Conservation (phyloP, 2,888 invertebrate genomes). For the Bedellia somnulentella region DNA sequence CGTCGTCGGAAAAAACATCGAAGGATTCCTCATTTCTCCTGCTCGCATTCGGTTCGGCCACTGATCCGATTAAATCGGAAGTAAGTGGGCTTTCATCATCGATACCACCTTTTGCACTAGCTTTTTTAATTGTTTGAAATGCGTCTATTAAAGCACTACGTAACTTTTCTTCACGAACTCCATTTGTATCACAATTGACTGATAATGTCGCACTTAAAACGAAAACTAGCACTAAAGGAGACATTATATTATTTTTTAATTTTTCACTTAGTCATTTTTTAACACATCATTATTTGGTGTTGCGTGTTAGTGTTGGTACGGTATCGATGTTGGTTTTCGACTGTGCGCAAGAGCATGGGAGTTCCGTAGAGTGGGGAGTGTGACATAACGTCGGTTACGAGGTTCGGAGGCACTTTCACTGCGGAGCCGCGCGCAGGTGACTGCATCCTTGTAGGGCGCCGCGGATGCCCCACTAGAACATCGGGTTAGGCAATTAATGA, state of each 20-base stretch:
- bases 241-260: no score
- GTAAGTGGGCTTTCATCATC: constrained; percentile 29
- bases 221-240: constrained; percentile 31
- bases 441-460: constrained; percentile 20
- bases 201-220: constrained; percentile 25
- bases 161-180: constrained; percentile 40
- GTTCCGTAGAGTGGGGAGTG: constrained; percentile 21
- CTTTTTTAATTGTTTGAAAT: constrained; percentile 48
- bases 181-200: constrained; percentile 23
- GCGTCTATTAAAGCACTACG: constrained; percentile 47
- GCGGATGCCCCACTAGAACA: constrained; percentile 15
- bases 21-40: constrained; percentile 29
- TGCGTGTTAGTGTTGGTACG: no score
- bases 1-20: constrained; percentile 40
- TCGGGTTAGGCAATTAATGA: constrained; percentile 5
- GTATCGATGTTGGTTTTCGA: no score
- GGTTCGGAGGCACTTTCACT: constrained; percentile 44
- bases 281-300: no score
- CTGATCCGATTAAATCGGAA: constrained; percentile 37
- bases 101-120: constrained; percentile 34
- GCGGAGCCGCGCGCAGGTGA: constrained; percentile 17
- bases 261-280: no score
- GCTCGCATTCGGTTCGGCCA: constrained; percentile 16
- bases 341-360: no score
- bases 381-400: constrained; percentile 53